These are phyloP conservation scores for Sycophaga agraensis DNA, from an alignment of 1,140 invertebrate species.

Conservation along the genomic window DNA sequence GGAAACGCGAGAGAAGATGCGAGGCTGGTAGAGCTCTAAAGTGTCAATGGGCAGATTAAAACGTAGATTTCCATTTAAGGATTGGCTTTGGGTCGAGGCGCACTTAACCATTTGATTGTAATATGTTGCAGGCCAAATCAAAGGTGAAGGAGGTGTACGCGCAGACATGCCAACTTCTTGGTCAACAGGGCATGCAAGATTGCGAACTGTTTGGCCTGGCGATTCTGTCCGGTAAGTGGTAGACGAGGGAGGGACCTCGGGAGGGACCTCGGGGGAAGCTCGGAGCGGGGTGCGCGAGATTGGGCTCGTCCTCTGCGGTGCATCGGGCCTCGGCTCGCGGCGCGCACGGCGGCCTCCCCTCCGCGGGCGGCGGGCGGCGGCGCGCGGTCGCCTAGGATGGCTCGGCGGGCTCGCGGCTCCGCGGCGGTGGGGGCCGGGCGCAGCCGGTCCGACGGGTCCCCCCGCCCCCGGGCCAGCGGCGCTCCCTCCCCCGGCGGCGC, in stretches of 20 bases:
- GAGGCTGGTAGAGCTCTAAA: too few relatives aligned
- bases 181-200: conserved; percentile 76
- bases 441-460: conserved; percentile 48
- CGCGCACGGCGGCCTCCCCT: too few relatives aligned
- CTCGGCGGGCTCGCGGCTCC: too few relatives aligned
- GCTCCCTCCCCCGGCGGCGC: conserved; percentile 30
- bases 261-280: too few relatives aligned
- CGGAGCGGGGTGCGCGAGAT: too few relatives aligned
- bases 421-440: conserved; percentile 32
- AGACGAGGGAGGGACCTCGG: too few relatives aligned
- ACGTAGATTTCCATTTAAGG: too few relatives aligned
- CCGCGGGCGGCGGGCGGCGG: not conserved
- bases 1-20: too few relatives aligned
- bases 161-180: conserved; percentile 77
- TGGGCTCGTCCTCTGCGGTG: not conserved
- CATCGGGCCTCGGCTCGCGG: too few relatives aligned
- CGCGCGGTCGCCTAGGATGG: not conserved
- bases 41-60: too few relatives aligned
- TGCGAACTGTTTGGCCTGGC: conserved; percentile 82
- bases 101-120: too few relatives aligned
- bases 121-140: conserved; percentile 77
- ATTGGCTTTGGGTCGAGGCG: too few relatives aligned
- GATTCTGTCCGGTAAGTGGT: conserved; percentile 72
- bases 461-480: conserved; percentile 35
- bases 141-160: conserved; percentile 80